A percentile compares a stretch with the other conserved stretches of the same genome.
phyloP scores from a whole-genome alignment of 2,888 invertebrate species.

The Panzeria rudis region DNA sequence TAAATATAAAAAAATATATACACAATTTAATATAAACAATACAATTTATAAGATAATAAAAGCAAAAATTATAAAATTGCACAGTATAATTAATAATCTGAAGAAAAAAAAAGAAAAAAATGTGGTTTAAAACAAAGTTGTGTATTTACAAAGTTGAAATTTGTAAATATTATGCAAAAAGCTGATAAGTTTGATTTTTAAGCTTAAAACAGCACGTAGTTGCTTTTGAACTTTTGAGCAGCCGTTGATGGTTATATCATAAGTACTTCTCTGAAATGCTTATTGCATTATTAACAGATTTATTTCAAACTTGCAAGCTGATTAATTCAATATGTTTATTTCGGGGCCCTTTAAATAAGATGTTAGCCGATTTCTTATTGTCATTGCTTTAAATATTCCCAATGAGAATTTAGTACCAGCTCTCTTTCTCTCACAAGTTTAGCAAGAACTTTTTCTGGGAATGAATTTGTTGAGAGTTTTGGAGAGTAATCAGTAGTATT shows the following conservation, averaged over 20 bases:
- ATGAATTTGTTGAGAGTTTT: too few species aligned
- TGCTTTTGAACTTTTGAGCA: not conserved
- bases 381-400: too few species aligned
- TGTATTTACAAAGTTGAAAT: not conserved
- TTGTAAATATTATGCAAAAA: constrained; percentile 1
- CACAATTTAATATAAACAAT: constrained; percentile 34
- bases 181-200: constrained; percentile 13
- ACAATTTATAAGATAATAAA: constrained; percentile 58
- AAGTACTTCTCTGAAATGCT: too few species aligned
- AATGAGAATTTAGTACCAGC: too few species aligned
- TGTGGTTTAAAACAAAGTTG: constrained; percentile 67
- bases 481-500: too few species aligned
- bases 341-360: too few species aligned
- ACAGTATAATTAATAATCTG: constrained; percentile 49
- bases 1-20: constrained; percentile 70
- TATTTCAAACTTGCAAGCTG: too few species aligned
- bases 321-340: too few species aligned
- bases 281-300: too few species aligned
- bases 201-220: not conserved
- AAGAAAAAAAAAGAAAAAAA: constrained; percentile 62
- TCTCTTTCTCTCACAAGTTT: too few species aligned
- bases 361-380: too few species aligned
- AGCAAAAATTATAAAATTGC: constrained; percentile 62
- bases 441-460: too few species aligned
- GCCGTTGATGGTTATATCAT: not conserved